Evolutionary conservation across 2,888 invertebrate species (phyloP).

Genomic region (Leptodirus hochenwartii): DNA sequence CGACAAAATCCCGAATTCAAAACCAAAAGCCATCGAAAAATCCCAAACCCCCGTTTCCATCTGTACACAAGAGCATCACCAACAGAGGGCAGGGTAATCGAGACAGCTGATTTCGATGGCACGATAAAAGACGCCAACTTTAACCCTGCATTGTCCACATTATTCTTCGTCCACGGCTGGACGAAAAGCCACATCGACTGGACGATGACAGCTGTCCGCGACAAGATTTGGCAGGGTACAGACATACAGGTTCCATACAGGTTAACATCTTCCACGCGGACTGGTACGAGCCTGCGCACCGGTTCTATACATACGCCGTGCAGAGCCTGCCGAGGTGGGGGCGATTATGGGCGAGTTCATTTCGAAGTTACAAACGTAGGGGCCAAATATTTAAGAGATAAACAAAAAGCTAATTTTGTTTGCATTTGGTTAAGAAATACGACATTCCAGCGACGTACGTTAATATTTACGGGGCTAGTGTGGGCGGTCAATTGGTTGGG

Average conservation of each 20-base stretch:
- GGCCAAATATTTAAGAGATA: too few relatives aligned
- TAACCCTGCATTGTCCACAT: conserved; percentile 9
- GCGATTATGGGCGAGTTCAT: too few relatives aligned
- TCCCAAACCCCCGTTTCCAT: too few relatives aligned
- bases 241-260: conserved; percentile 7
- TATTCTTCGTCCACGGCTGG: conserved; percentile 13
- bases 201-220: too few relatives aligned
- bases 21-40: too few relatives aligned
- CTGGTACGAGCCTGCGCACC: conserved; percentile 10
- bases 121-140: conserved; percentile 1
- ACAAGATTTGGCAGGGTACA: too few relatives aligned
- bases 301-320: conserved; percentile 10
- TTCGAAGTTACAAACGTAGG: too few relatives aligned
- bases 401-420: too few relatives aligned
- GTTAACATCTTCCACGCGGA: conserved; percentile 12
- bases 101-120: conserved; percentile 2
- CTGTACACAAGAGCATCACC: conserved; percentile 2
- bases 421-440: conserved; percentile 7
- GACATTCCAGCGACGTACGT: conserved; percentile 4
- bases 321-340: conserved; percentile 9
- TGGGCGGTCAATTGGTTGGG: conserved; percentile 21
- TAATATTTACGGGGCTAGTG: conserved; percentile 14
- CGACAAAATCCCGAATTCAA: too few relatives aligned
- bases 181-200: conserved; percentile 9
- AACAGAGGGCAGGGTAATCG: not conserved